Evolutionary conservation across 2,113 vertebrate species (phyloP).

Genomic region (Lipotes vexillifer): DNA sequence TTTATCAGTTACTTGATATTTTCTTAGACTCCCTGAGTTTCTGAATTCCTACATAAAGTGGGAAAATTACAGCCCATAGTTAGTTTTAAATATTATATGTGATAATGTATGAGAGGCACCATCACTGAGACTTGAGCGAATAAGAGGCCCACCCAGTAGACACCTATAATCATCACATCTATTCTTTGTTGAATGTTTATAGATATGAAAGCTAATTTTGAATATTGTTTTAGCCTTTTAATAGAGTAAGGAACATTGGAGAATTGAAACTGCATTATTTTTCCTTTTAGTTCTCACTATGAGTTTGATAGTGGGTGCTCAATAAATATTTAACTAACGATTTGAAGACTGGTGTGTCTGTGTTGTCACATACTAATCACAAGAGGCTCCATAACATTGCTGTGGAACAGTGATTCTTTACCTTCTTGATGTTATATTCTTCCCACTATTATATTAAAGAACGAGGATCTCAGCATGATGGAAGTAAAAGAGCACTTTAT

Average conservation of each 20-base stretch:
- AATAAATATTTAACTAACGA: slow-evolving; percentile 60
- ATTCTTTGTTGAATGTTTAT: neutral
- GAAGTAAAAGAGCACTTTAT: neutral
- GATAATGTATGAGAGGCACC: neutral
- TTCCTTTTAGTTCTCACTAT: neutral
- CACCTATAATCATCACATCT: neutral
- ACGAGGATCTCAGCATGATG: neutral
- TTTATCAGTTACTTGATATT: neutral
- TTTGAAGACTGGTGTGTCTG: neutral
- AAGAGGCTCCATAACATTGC: neutral
- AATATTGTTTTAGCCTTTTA: neutral
- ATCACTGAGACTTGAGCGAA: neutral
- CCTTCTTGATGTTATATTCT: slow-evolving; percentile 17
- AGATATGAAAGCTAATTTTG: neutral
- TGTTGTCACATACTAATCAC: slow-evolving; percentile 4
- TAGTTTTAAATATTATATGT: neutral
- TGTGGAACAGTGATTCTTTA: neutral
- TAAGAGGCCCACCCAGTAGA: neutral
- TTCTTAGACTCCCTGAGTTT: neutral
- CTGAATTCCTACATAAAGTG: neutral
- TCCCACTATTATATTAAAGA: slow-evolving; percentile 31
- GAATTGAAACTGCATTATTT: neutral
- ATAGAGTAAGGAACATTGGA: neutral
- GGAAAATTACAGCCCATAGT: neutral
- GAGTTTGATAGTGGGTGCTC: neutral